phyloP scores from a whole-genome alignment of 2,113 vertebrate species.

The Microcebus murinus region DNA sequence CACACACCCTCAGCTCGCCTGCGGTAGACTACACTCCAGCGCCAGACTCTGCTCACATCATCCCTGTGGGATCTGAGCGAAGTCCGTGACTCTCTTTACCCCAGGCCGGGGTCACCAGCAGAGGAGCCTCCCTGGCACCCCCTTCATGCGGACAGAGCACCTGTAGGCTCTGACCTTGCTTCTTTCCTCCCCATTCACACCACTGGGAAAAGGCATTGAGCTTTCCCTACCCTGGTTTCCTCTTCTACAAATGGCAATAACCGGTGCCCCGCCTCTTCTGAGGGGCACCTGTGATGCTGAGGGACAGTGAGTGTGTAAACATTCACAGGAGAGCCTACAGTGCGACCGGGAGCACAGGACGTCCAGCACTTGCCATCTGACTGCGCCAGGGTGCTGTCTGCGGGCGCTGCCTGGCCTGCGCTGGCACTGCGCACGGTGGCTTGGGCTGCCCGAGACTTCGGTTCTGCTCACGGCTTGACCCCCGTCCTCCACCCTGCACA shows the following conservation, averaged over 20 bases:
- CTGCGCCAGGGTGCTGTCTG: not conserved
- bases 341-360: not conserved
- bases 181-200: not conserved
- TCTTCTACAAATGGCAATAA: not conserved
- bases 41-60: not conserved
- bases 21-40: too few species aligned
- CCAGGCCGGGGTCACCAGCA: not conserved
- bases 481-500: not conserved
- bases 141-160: not conserved
- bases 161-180: not conserved
- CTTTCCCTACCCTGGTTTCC: not conserved
- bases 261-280: not conserved
- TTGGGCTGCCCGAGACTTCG: not conserved
- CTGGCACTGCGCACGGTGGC: not conserved
- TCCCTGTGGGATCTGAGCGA: not conserved
- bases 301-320: not conserved
- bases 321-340: not conserved
- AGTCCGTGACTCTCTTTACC: not conserved
- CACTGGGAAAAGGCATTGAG: not conserved
- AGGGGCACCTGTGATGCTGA: not conserved
- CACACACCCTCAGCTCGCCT: not conserved
- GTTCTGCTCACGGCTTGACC: not conserved
- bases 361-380: not conserved
- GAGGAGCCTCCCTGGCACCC: not conserved
- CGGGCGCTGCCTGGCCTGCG: not conserved